These are phyloP conservation scores for Alloscopus bannaensis DNA, from an alignment of 2,888 invertebrate species.

Conservation along the genomic window DNA sequence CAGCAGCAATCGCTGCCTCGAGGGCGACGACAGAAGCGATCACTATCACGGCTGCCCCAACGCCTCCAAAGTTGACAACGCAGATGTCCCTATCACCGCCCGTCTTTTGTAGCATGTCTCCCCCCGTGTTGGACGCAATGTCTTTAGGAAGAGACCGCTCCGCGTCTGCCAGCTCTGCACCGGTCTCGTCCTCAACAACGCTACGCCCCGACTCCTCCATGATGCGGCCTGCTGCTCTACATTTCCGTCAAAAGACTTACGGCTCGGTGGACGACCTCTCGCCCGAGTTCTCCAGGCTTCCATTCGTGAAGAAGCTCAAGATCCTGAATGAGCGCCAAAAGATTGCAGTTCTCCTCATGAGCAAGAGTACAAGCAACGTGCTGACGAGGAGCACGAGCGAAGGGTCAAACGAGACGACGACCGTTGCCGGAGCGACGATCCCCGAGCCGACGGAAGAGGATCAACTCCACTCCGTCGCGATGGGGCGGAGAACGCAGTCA, in stretches of 20 bases:
- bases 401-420: conserved; percentile 78
- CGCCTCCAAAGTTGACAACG: conserved; percentile 50
- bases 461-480: conserved; percentile 64
- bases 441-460: conserved; percentile 40
- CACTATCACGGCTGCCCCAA: conserved; percentile 41
- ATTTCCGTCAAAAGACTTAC: conserved; percentile 69
- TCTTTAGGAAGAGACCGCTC: conserved; percentile 60
- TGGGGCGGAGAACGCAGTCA: conserved; percentile 71
- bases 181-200: conserved; percentile 27
- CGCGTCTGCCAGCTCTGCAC: conserved; percentile 44
- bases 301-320: conserved; percentile 91
- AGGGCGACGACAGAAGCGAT: conserved; percentile 57
- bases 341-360: conserved; percentile 82
- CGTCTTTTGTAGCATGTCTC: conserved; percentile 52
- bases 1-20: conserved; percentile 56
- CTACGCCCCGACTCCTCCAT: conserved; percentile 4
- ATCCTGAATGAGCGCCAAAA: conserved; percentile 92
- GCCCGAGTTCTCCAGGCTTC: conserved; percentile 89
- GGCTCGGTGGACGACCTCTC: conserved; percentile 80
- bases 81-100: conserved; percentile 53
- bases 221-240: conserved; percentile 54
- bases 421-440: conserved; percentile 43
- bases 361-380: conserved; percentile 77
- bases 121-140: conserved; percentile 40
- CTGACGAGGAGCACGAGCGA: conserved; percentile 87